Evolutionary conservation across 2,113 vertebrate genomes (phyloP).

Genomic region (Microtus pennsylvanicus): DNA sequence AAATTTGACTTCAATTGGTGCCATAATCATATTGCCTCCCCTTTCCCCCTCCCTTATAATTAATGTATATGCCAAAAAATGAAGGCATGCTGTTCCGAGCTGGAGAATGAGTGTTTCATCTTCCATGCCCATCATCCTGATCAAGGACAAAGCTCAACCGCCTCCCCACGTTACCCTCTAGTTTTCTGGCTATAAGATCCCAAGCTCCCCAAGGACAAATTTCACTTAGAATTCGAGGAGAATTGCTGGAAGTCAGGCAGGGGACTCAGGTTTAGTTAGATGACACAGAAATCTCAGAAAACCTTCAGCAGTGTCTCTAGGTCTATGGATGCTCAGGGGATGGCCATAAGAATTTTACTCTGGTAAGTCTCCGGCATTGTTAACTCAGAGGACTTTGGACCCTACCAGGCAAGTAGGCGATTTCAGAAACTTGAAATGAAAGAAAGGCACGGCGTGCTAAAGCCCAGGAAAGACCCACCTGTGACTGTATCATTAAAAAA

Average conservation of each 20-base stretch:
- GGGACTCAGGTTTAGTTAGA: background rate
- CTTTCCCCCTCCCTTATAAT: background rate
- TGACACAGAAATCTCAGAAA: conserved; percentile 37
- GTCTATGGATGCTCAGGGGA: background rate
- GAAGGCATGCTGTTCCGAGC: background rate
- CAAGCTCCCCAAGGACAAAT: background rate
- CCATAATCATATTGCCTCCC: conserved; percentile 13
- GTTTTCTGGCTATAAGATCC: background rate
- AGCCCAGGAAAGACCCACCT: conserved; percentile 34
- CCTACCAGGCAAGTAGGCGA: background rate
- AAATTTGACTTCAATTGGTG: conserved; percentile 25
- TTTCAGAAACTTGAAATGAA: conserved; percentile 48
- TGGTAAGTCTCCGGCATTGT: background rate
- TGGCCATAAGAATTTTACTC: background rate
- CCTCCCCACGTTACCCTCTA: background rate
- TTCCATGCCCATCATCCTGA: conserved; percentile 2
- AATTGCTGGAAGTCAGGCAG: background rate
- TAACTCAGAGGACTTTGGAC: background rate
- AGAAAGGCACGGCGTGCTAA: conserved; percentile 51
- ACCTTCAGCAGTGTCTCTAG: background rate
- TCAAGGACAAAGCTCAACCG: conserved; percentile 9
- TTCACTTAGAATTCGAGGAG: conserved; percentile 7
- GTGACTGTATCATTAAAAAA: conserved; percentile 70
- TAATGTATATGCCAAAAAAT: conserved; percentile 39
- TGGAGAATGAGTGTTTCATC: conserved; percentile 60